A percentile compares a stretch with the other conserved stretches of the same genome.
Conservation (phyloP, 1,140 invertebrate species). For the Brachionus sp. region DNA sequence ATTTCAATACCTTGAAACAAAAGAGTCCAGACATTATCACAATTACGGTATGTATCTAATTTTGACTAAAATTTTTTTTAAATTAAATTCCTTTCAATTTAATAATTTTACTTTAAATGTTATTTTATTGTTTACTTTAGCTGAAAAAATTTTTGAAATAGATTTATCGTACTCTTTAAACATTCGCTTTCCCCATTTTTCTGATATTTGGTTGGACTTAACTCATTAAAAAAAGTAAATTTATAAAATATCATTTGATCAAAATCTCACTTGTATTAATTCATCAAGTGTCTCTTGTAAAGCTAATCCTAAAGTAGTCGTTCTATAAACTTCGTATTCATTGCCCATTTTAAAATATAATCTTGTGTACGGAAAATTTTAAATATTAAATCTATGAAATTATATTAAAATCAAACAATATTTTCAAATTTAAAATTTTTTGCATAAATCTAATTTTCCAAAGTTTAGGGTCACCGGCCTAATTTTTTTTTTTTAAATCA, state of each 20-base stretch:
- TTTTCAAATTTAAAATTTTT: neutral
- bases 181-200: neutral
- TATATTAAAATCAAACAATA: neutral
- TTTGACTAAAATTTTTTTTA: neutral
- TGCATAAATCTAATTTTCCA: neutral
- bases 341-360: neutral
- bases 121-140: slow-evolving; percentile 21
- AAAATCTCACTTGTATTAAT: neutral
- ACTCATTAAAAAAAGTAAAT: neutral
- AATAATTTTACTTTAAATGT: neutral
- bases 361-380: neutral
- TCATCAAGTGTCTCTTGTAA: slow-evolving; percentile 31
- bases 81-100: neutral
- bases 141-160: slow-evolving; percentile 2
- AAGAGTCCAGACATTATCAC: slow-evolving; percentile 41
- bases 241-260: neutral
- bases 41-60: slow-evolving; percentile 8
- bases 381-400: neutral
- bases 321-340: slow-evolving; percentile 25
- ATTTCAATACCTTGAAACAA: slow-evolving; percentile 15
- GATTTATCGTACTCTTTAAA: slow-evolving; percentile 24
- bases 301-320: slow-evolving; percentile 10
- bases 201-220: slow-evolving; percentile 17
- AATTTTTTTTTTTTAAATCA: no score
- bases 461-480: no score